phyloP scores from a whole-genome alignment of 2,797 vertebrate species.

The Myotis findleyi region DNA sequence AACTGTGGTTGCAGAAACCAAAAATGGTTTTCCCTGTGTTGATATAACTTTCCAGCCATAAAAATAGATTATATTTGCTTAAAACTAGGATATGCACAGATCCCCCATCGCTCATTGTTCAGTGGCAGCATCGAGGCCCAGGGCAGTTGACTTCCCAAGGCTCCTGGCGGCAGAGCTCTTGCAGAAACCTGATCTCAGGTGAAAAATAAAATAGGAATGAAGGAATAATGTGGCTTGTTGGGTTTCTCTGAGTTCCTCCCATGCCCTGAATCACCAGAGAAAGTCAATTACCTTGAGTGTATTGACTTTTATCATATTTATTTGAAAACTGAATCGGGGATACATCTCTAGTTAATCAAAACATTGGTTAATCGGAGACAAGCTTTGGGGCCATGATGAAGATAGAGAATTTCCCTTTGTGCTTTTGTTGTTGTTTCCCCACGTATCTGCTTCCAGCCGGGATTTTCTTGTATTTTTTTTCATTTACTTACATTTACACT shows the following conservation, averaged over 20 bases:
- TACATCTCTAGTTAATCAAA: slow-evolving; percentile 19
- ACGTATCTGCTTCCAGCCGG: fast-evolving
- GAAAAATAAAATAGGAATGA: not conserved
- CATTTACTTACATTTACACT: slow-evolving; percentile 16
- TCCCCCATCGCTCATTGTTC: not conserved
- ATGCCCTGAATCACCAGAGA: not conserved
- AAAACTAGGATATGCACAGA: not conserved
- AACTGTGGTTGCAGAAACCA: not conserved
- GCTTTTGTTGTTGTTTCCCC: not conserved
- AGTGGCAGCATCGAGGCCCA: not conserved
- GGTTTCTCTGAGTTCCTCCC: slow-evolving; percentile 22
- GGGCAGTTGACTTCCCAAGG: not conserved
- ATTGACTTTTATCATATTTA: not conserved
- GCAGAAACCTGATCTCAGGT: not conserved
- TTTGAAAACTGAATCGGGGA: not conserved
- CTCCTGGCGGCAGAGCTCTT: not conserved
- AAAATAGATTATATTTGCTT: not conserved
- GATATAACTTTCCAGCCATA: not conserved
- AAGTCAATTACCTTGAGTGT: not conserved
- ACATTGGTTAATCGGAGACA: not conserved
- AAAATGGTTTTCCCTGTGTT: not conserved
- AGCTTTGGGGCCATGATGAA: not conserved
- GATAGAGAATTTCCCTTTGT: not conserved
- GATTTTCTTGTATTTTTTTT: not conserved
- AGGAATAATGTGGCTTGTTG: not conserved